These are phyloP conservation scores for Stenodera caucasica DNA, from an alignment of 2,888 invertebrate species.

Conservation along the genomic window DNA sequence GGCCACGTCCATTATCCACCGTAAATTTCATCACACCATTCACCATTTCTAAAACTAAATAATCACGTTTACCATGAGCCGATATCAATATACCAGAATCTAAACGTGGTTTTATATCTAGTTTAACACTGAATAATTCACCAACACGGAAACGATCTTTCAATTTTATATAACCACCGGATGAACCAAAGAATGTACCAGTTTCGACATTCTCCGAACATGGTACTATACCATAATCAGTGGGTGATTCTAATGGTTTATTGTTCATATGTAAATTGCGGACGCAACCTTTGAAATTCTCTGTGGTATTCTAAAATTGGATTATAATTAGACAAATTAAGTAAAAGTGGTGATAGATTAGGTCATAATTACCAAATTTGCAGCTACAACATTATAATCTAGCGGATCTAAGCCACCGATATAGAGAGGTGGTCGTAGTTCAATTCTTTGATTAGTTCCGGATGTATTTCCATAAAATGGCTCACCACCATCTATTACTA, in stretches of 20 bases:
- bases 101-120: constrained; percentile 86
- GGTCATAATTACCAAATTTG: constrained; percentile 42
- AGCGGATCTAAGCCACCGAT: constrained; percentile 76
- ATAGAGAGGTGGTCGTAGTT: constrained; percentile 72
- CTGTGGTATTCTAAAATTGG: constrained; percentile 51
- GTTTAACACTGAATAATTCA: constrained; percentile 71
- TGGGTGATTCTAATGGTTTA: constrained; percentile 64
- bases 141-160: constrained; percentile 79
- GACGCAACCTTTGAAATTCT: constrained; percentile 83
- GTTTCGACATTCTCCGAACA: constrained; percentile 78
- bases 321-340: constrained; percentile 1
- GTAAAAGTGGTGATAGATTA: not conserved
- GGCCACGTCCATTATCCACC: constrained; percentile 82
- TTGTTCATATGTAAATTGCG: constrained; percentile 74
- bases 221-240: constrained; percentile 67
- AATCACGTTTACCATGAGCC: constrained; percentile 82
- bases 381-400: constrained; percentile 53
- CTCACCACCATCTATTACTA: constrained; percentile 67
- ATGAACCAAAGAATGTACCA: constrained; percentile 83
- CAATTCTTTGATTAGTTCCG: constrained; percentile 55
- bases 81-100: constrained; percentile 83
- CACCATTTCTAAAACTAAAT: constrained; percentile 82
- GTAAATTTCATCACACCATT: constrained; percentile 82
- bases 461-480: constrained; percentile 54
- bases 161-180: constrained; percentile 67